Evolutionary conservation across 2,797 vertebrate species (phyloP).

Genomic region (Neostethus bicornis): DNA sequence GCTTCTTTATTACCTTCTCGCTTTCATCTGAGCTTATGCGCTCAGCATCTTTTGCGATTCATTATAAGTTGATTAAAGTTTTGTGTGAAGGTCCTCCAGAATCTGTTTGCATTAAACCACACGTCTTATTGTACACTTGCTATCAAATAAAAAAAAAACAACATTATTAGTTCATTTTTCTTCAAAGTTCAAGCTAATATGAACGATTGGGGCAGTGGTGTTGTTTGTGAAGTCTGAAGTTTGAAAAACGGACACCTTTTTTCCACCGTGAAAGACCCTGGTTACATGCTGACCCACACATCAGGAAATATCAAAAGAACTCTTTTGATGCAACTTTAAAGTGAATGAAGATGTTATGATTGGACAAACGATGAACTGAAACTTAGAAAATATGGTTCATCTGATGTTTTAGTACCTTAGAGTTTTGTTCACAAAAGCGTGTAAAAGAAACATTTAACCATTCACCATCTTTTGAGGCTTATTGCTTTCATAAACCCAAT

Average conservation of each 20-base stretch:
- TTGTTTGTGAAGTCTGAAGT: constrained; percentile 65
- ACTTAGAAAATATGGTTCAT: constrained; percentile 58
- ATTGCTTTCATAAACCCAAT: constrained; percentile 54
- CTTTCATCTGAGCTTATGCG: constrained; percentile 13
- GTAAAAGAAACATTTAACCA: constrained; percentile 34
- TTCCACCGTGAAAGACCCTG: constrained; percentile 68
- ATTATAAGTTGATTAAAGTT: constrained; percentile 32
- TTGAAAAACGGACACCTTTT: constrained; percentile 67
- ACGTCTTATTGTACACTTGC: constrained; percentile 35
- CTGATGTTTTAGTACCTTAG: constrained; percentile 64
- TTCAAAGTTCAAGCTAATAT: constrained; percentile 61
- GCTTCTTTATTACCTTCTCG: neutral
- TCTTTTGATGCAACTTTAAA: constrained; percentile 75
- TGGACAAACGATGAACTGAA: constrained; percentile 64
- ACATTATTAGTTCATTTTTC: constrained; percentile 30
- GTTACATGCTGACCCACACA: constrained; percentile 65
- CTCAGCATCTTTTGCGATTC: constrained; percentile 15
- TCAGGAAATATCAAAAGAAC: constrained; percentile 70
- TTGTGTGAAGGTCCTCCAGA: constrained; percentile 40
- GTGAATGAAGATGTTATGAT: constrained; percentile 67
- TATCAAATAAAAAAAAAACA: constrained; percentile 3
- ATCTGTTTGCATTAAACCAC: constrained; percentile 30
- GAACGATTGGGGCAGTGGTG: constrained; percentile 51
- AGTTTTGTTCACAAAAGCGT: constrained; percentile 66
- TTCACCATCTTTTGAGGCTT: constrained; percentile 46